Evolutionary conservation across 2,888 invertebrate genomes (phyloP).

Genomic region (Cataglyphis altisquamis): DNA sequence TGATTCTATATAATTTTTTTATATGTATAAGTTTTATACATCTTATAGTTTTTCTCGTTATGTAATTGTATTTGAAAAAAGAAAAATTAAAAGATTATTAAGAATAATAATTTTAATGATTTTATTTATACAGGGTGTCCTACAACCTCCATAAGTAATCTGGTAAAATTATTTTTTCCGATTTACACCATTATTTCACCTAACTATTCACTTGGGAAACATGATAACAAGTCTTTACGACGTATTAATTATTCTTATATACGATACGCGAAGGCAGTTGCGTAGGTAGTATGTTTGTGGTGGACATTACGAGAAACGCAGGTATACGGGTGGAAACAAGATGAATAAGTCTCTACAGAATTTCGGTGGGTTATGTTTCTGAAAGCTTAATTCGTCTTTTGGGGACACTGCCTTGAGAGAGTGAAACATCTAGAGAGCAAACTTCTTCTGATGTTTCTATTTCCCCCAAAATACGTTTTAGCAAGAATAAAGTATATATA

Average conservation of each 20-base stretch:
- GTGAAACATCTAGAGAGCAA: not conserved
- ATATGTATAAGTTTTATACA: too few species aligned
- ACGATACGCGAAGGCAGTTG: not conserved
- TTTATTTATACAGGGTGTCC: too few species aligned
- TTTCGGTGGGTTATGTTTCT: slow-evolving; percentile 31
- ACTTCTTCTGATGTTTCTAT: not conserved
- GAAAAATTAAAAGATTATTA: too few species aligned
- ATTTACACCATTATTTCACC: not conserved
- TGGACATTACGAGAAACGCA: slow-evolving; percentile 13
- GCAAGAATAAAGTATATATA: not conserved
- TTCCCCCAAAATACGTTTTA: not conserved
- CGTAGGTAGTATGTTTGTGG: slow-evolving; percentile 12
- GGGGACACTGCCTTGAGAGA: not conserved
- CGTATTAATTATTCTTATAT: slow-evolving; percentile 32
- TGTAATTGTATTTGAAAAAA: too few species aligned
- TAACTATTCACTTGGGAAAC: not conserved
- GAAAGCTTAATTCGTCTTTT: slow-evolving; percentile 33
- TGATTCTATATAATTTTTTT: too few species aligned
- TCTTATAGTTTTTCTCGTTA: too few species aligned
- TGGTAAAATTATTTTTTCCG: not conserved
- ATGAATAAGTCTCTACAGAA: slow-evolving; percentile 35
- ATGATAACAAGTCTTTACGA: slow-evolving; percentile 24
- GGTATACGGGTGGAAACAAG: slow-evolving; percentile 21
- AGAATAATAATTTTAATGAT: too few species aligned
- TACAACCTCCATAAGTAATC: not conserved